phyloP scores from a whole-genome alignment of 2,797 vertebrate genomes.

The Morus bassanus region DNA sequence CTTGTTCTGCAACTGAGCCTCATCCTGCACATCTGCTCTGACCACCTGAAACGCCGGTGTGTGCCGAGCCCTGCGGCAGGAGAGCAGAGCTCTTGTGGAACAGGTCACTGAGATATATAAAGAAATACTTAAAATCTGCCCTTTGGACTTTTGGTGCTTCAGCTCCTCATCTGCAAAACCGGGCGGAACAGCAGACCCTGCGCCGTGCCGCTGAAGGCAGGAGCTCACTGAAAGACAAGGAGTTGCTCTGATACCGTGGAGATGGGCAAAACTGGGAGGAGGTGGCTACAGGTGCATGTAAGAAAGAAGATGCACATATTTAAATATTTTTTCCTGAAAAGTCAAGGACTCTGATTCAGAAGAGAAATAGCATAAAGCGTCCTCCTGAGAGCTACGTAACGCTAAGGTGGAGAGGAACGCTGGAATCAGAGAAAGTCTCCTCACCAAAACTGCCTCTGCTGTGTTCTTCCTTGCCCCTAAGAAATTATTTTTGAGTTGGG shows the following conservation, averaged over 20 bases:
- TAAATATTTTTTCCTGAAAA: not conserved
- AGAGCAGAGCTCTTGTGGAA: no score
- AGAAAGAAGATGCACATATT: accelerated
- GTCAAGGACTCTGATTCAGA: not conserved
- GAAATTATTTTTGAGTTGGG: not conserved
- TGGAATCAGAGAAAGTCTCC: not conserved
- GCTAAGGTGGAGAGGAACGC: not conserved
- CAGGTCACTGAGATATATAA: no score
- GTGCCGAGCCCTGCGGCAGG: not conserved
- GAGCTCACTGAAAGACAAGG: not conserved
- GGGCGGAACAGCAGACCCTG: not conserved
- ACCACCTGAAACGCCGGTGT: accelerated
- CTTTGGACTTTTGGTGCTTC: not conserved
- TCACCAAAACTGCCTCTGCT: accelerated
- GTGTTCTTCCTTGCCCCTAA: not conserved
- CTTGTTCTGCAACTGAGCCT: not conserved
- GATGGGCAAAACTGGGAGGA: accelerated
- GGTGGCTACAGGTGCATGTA: accelerated
- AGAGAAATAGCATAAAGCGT: accelerated
- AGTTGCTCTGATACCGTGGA: accelerated
- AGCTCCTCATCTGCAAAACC: not conserved
- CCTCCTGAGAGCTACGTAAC: not conserved
- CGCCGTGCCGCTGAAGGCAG: accelerated
- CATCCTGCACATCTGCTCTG: not conserved
- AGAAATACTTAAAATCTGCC: not conserved